Percentiles rank a stretch among this genome's conserved stretches.
These are phyloP conservation scores for Vipera latastei DNA, from an alignment of 2,797 vertebrate genomes.

Conservation along the genomic window DNA sequence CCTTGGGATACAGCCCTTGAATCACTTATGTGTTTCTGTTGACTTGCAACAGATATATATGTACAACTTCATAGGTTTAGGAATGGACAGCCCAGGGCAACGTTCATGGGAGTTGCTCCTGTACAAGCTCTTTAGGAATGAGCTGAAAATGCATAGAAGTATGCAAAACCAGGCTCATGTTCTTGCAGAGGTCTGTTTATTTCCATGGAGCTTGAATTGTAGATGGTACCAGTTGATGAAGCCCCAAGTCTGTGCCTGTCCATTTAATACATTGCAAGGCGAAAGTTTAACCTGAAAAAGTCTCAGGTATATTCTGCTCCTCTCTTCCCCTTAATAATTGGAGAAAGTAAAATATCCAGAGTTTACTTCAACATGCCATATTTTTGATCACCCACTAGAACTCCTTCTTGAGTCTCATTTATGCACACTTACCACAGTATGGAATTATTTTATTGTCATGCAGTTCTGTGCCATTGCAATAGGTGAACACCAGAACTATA, in stretches of 20 bases:
- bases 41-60: not conserved
- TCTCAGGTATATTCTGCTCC: not conserved
- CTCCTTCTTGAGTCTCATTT: not conserved
- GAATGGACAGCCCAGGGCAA: not conserved
- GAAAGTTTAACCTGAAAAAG: not conserved
- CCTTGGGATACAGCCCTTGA: slow-evolving; percentile 33
- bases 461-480: not conserved
- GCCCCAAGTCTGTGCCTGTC: not conserved
- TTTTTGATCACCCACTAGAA: not conserved
- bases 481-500: not conserved
- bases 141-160: not conserved
- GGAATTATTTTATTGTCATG: not conserved
- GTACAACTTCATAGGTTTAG: slow-evolving; percentile 1
- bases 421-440: not conserved
- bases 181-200: not conserved
- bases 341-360: not conserved
- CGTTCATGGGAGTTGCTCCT: not conserved
- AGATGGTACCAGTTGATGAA: not conserved
- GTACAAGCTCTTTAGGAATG: not conserved
- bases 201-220: not conserved
- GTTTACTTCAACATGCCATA: not conserved
- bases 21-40: slow-evolving; percentile 22
- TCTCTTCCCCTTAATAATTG: not conserved
- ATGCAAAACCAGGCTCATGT: not conserved
- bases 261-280: not conserved